Base-by-base conservation (phyloP, 2,113 vertebrate species). In the Ia io region DNA sequence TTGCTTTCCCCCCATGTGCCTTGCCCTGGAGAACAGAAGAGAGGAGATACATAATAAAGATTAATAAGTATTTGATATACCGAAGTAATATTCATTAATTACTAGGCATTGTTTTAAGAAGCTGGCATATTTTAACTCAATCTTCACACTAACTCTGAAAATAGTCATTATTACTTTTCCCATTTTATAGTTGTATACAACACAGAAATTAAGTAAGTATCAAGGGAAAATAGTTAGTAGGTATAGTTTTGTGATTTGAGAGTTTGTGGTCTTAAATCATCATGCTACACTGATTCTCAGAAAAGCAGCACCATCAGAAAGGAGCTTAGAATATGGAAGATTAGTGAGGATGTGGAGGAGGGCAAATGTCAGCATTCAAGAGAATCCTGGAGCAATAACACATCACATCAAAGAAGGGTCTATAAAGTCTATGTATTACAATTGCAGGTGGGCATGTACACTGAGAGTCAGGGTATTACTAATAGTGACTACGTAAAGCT, bases 1-100 rank as follows among this genome's bases (percentile, higher is more conserved):
- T 80, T 90, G 1, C 42, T 70, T 67, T 9, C 11, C 0, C 2
- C 30, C 53, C 16, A 77, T 5, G 8, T 23, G 30, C 25, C 3
- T 87, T 44, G 16, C n/a, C 63, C 25, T 84, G 56, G 7, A 79
- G 49, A 69, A 42, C 28, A 91, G 28, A 63, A 5, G 4, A 78
- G 0, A 13, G 5, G 32, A 53, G n/a, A 87, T 40, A 71, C 2
- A 63, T 82, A 86, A 77, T 78, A 9, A 93, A 93, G 79, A 86
- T 61, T 53, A 94, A 40, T 85, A 88, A 83, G 20, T 40, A 47
- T 40, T 76, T 84, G 12, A 95, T 42, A 47, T 10, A 32, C 20
- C 30, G 73, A 89, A 94, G 63, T 37, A 42, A 17, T 17, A 73
- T 63, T 88, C 69, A 94, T 73, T 73, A 85, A 86, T 73, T 88